Base-by-base conservation (phyloP, 2,113 vertebrate genomes). In the Enhydra lutris region DNA sequence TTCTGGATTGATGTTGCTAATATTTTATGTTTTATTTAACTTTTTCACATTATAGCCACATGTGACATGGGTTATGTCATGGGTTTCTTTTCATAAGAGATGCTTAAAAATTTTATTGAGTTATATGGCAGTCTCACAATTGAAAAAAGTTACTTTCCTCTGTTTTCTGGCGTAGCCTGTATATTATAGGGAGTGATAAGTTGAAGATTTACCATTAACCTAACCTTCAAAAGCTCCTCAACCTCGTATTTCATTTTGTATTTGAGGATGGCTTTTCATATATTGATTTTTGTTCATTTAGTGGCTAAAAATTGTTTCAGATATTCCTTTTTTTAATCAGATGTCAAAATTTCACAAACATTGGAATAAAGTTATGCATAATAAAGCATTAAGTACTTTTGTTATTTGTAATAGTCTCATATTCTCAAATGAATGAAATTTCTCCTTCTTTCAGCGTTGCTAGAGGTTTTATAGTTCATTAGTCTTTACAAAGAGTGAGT, bases 1-100 rank as follows among this genome's bases (percentile, higher is more conserved):
- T 65, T 8, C 47, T 73, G 24, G 24, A 85, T 14, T 67, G 31
- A 57, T 85, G 4, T 24, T 88, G 45, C 10, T 65, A 80, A 92
- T 74, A 42, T 50, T 91, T 95, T 84, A 92, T 74, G 47, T 52
- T 91, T 95, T 84, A 73, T 42, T 94, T 47, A 85, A 80, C 57
- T 29, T 83, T 90, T 85, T 92, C 39, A 91, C 1, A 52, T 45
- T 71, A 79, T 7, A 89, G 26, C 65, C 57, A 82, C 31, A 59
- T 3, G 7, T 80, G 42, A 47, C 20, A 91, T 78, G 2, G 7
- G 2, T 45, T 87, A 14, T 47, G 9, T 45, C 78, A 14, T 55
- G 12, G 3, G 26, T 95, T 95, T 85, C 24, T 92, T 89, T 92
- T 45, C 79, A 61, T 34, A 95, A 92, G 67, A 71, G 80, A 63